Conservation (phyloP, 1,140 invertebrate genomes). For the Gonatopus flavifemur region DNA sequence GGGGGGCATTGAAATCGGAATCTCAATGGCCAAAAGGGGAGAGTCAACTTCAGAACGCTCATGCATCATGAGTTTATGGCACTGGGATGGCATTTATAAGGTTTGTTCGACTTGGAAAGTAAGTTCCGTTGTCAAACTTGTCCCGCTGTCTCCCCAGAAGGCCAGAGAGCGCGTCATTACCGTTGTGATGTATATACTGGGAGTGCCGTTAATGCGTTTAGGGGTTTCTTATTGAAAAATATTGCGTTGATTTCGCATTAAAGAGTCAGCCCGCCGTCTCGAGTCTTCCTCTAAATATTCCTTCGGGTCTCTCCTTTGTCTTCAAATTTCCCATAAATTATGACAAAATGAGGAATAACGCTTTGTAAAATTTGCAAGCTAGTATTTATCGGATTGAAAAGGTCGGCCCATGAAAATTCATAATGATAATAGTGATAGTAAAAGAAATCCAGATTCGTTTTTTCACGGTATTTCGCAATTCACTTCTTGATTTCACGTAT, state of each 20-base stretch:
- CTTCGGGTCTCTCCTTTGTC: constrained; percentile 25
- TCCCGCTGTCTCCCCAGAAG: constrained; percentile 7
- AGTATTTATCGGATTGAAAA: no score
- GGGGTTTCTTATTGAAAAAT: constrained; percentile 45
- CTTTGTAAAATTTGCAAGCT: no score
- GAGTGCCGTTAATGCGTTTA: constrained; percentile 41
- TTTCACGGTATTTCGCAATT: no score
- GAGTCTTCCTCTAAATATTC: constrained; percentile 13
- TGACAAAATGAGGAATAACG: no score
- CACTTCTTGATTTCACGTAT: no score
- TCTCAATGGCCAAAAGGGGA: constrained; percentile 4
- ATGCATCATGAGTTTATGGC: constrained; percentile 49
- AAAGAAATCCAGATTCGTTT: no score
- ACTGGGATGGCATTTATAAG: constrained; percentile 45
- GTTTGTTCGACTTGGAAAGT: constrained; percentile 41
- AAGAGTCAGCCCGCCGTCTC: constrained; percentile 22
- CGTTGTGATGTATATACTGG: constrained; percentile 37
- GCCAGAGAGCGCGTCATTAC: constrained; percentile 40
- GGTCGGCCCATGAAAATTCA: no score
- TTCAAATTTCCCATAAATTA: constrained; percentile 19
- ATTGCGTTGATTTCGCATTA: constrained; percentile 39
- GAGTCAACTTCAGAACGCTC: no score
- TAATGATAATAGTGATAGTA: no score
- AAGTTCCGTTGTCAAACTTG: constrained; percentile 20
- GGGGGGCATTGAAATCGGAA: constrained; percentile 9